These are phyloP conservation scores for Heterochromis multidens DNA, from an alignment of 2,113 vertebrate species.

Conservation along the genomic window DNA sequence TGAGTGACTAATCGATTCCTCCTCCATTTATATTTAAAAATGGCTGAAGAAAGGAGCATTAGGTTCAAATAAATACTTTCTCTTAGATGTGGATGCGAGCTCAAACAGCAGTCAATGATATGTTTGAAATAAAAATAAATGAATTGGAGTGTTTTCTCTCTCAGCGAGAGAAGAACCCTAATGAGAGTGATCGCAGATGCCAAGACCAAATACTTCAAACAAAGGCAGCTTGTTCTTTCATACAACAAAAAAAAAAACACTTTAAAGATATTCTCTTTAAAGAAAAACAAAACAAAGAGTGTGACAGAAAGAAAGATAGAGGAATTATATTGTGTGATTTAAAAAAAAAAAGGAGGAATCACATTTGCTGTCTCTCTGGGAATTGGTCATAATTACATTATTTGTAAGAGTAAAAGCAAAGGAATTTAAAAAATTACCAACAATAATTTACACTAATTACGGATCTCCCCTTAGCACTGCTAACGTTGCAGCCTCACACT, in stretches of 20 bases:
- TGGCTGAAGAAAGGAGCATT: conserved; percentile 28
- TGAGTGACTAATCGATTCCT: conserved; percentile 49
- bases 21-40: conserved; percentile 62
- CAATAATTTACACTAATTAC: conserved; percentile 40
- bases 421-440: conserved; percentile 36
- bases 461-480: conserved; percentile 15
- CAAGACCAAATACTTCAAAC: conserved; percentile 67
- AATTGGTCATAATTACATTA: conserved; percentile 29
- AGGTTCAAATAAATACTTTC: conserved; percentile 56
- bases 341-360: not conserved
- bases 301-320: conserved; percentile 19
- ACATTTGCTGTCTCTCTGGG: conserved; percentile 7
- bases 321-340: conserved; percentile 1
- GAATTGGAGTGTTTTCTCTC: conserved; percentile 47
- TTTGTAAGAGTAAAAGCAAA: conserved; percentile 30
- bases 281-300: conserved; percentile 44
- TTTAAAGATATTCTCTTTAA: conserved; percentile 57
- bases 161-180: conserved; percentile 47
- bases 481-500: not conserved
- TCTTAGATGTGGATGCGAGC: conserved; percentile 56
- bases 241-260: conserved; percentile 27
- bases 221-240: conserved; percentile 57
- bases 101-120: conserved; percentile 63
- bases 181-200: conserved; percentile 68
- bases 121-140: conserved; percentile 69